Percentiles rank a stretch among this genome's conserved stretches.
Evolutionary conservation across 1,140 invertebrate species (phyloP).

Genomic region (Trinorchestia longiramus): DNA sequence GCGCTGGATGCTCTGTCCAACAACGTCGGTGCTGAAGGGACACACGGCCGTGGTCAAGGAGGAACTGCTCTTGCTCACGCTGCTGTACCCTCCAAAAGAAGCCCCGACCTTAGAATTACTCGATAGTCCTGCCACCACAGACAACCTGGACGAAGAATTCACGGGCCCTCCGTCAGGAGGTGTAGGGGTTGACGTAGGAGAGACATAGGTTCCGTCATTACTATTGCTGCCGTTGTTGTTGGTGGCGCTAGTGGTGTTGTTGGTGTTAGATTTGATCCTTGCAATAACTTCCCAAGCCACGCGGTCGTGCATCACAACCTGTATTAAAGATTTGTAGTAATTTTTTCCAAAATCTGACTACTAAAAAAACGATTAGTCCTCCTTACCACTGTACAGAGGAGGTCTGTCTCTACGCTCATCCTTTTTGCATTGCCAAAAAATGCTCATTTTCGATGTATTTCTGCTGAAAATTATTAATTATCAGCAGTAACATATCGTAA

Average conservation of each 20-base stretch:
- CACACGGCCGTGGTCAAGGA: neutral
- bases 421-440: too few relatives aligned
- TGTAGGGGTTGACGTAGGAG: neutral
- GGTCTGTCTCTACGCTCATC: too few relatives aligned
- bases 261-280: slow-evolving; percentile 56
- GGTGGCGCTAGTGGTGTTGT: neutral
- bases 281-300: slow-evolving; percentile 62
- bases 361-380: neutral
- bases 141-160: slow-evolving; percentile 32
- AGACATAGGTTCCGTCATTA: neutral
- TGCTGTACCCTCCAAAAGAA: neutral
- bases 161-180: slow-evolving; percentile 40
- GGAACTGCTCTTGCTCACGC: neutral
- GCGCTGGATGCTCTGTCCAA: neutral
- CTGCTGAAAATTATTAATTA: too few relatives aligned
- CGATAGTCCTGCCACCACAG: neutral
- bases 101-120: neutral
- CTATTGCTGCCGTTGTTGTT: neutral
- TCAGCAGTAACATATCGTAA: too few relatives aligned
- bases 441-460: too few relatives aligned
- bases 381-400: too few relatives aligned
- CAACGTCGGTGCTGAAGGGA: neutral
- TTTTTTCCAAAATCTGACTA: neutral
- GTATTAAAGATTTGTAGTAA: neutral
- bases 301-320: slow-evolving; percentile 58